A percentile compares a stretch with the other conserved stretches of the same genome.
phyloP scores from a whole-genome alignment of 2,797 vertebrate species.

The Atherinosoma microstoma region DNA sequence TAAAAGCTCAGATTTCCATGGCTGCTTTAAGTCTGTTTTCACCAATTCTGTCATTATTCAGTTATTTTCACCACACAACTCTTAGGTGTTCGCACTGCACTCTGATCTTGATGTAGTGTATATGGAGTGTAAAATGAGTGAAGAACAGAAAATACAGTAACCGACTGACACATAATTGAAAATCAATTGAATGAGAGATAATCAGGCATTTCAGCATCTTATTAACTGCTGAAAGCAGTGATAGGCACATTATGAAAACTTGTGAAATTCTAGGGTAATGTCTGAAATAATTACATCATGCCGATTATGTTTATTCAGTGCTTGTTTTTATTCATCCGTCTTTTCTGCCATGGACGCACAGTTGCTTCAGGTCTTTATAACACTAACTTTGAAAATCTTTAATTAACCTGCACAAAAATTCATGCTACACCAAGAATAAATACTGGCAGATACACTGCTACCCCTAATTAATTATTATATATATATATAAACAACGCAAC shows the following conservation, averaged over 20 bases:
- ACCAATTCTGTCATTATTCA: constrained; percentile 49
- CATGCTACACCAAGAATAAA: not conserved
- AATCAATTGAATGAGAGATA: not conserved
- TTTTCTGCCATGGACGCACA: not conserved
- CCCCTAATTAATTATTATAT: too few species aligned
- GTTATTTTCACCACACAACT: constrained; percentile 54
- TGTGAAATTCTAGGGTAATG: not conserved
- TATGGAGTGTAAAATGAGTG: constrained; percentile 29
- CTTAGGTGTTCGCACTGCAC: constrained; percentile 40
- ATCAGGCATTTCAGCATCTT: too few species aligned
- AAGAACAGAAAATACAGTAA: constrained; percentile 34
- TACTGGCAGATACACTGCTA: not conserved
- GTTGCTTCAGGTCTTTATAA: not conserved
- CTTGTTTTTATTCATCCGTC: not conserved
- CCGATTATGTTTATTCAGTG: not conserved
- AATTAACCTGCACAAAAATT: not conserved
- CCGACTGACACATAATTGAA: not conserved
- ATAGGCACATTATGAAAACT: not conserved
- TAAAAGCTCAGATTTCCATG: constrained; percentile 45
- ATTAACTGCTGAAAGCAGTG: too few species aligned
- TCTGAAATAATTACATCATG: not conserved
- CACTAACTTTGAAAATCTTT: not conserved
- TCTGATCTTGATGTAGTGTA: constrained; percentile 33
- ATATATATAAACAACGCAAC: too few species aligned
- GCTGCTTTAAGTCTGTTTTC: constrained; percentile 37